A percentile compares a stretch with the other conserved stretches of the same genome.
Evolutionary conservation across 1,140 invertebrate species (phyloP).

Genomic region (Heterodera carotae): DNA sequence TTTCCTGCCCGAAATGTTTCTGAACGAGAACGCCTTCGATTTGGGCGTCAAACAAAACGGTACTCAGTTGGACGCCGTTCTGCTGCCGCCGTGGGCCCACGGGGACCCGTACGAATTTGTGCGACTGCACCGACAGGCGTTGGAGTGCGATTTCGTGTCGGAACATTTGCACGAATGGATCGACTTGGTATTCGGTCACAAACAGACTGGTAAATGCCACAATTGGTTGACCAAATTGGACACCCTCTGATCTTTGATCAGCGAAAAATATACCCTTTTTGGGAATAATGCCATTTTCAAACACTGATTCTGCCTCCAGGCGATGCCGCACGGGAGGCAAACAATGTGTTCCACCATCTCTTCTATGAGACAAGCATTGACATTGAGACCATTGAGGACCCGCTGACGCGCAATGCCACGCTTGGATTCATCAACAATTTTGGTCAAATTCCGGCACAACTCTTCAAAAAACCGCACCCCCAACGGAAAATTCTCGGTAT

Average conservation of each 20-base stretch:
- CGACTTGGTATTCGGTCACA: constrained; percentile 98
- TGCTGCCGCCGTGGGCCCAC: constrained; percentile 91
- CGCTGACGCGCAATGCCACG: constrained; percentile 87
- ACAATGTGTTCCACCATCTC: constrained; percentile 98
- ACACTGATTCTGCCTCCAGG: no score
- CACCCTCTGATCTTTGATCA: no score
- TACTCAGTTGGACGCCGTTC: constrained; percentile 70
- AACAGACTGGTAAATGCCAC: constrained; percentile 79
- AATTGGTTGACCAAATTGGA: no score
- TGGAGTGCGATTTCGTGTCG: constrained; percentile 98
- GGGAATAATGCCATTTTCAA: no score
- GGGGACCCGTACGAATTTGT: constrained; percentile 91
- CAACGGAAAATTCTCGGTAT: constrained; percentile 64
- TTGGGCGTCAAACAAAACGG: constrained; percentile 31
- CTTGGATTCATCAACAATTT: constrained; percentile 97
- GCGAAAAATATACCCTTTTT: constrained; percentile 73
- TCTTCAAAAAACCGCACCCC: constrained; percentile 94
- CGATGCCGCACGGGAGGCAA: constrained; percentile 49
- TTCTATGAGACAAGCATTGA: constrained; percentile 97
- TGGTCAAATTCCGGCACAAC: constrained; percentile 94
- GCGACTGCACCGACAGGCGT: constrained; percentile 92
- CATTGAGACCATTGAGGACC: constrained; percentile 84
- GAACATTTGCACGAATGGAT: constrained; percentile 99
- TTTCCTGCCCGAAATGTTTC: constrained; percentile 78
- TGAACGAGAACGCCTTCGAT: constrained; percentile 72